These are phyloP conservation scores for Xiphophorus birchmanni DNA, from an alignment of 2,797 vertebrate species.

Conservation along the genomic window DNA sequence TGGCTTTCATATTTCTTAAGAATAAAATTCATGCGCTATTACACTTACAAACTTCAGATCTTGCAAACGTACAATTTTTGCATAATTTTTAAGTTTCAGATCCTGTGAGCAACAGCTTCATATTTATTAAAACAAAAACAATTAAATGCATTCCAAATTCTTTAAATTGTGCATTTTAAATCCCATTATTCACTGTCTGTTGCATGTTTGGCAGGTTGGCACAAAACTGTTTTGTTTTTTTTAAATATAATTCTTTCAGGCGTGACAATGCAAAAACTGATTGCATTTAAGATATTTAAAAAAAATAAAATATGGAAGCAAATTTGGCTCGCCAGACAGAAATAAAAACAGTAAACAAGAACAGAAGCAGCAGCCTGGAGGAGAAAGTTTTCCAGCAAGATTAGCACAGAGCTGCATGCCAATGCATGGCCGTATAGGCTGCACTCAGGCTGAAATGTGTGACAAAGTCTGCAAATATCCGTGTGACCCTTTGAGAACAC, in stretches of 20 bases:
- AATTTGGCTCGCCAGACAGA: constrained; percentile 19
- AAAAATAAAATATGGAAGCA: neutral
- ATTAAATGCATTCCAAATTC: constrained; percentile 2
- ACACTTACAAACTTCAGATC: neutral
- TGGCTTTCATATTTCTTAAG: neutral
- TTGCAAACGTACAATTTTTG: no score
- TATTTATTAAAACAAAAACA: constrained; percentile 8
- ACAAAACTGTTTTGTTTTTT: constrained; percentile 17
- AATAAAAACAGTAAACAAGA: constrained; percentile 40
- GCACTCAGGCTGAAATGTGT: constrained; percentile 28
- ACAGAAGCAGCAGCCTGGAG: constrained; percentile 8
- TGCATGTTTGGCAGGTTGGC: constrained; percentile 21
- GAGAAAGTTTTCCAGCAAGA: neutral
- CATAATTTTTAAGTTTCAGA: no score
- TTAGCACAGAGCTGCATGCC: constrained; percentile 27
- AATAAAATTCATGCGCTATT: neutral
- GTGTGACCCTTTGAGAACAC: constrained; percentile 37
- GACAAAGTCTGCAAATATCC: constrained; percentile 48
- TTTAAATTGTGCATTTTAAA: constrained; percentile 32
- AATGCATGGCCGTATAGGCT: constrained; percentile 18
- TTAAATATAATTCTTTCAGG: neutral
- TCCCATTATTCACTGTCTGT: constrained; percentile 17
- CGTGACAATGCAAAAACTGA: constrained; percentile 14
- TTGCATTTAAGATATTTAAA: constrained; percentile 16
- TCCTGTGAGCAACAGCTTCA: constrained; percentile 9